Conservation (phyloP, 2,113 vertebrate species). For the Ptyas mucosa region DNA sequence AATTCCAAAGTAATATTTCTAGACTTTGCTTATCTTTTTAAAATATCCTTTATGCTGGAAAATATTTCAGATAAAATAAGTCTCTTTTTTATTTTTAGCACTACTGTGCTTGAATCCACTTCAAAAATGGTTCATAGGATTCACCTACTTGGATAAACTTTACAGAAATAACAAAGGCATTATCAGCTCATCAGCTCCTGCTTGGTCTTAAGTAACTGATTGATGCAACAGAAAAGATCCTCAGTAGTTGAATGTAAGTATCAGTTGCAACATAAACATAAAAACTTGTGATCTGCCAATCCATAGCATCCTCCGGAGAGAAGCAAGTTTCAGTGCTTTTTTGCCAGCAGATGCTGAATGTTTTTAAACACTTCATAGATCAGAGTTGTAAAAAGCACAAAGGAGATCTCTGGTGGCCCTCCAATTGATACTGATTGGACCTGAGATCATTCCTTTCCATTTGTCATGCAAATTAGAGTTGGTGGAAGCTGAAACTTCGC, state of each 20-base stretch:
- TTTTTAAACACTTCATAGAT: constrained; percentile 26
- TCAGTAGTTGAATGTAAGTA: neutral
- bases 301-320: neutral
- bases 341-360: neutral
- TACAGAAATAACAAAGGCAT: neutral
- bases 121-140: neutral
- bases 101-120: neutral
- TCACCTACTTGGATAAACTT: neutral
- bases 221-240: neutral
- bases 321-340: neutral
- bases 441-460: neutral
- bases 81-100: neutral
- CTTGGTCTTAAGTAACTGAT: neutral
- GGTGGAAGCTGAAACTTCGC: neutral
- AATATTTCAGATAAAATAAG: neutral
- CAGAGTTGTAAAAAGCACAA: constrained; percentile 19
- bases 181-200: neutral
- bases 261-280: neutral
- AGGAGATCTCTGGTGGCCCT: constrained; percentile 7
- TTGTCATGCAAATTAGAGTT: neutral
- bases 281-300: neutral
- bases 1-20: neutral
- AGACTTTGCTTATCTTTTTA: neutral
- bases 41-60: neutral
- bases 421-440: neutral